Evolutionary conservation across 2,113 vertebrate species (phyloP).

Genomic region (Balaenoptera acutorostrata): DNA sequence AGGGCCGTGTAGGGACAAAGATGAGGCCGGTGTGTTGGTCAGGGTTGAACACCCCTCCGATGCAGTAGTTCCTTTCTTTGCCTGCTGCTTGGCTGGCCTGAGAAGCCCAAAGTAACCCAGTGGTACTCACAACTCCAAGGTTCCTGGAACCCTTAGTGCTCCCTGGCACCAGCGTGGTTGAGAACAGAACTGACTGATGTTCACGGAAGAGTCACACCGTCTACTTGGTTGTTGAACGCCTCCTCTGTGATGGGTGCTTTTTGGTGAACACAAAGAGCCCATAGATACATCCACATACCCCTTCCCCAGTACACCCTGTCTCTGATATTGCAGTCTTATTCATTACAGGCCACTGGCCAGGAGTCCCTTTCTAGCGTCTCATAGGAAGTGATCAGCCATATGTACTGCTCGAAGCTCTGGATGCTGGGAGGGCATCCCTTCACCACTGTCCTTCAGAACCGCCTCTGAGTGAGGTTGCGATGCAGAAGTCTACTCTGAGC

Average conservation of each 20-base stretch:
- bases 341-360: no score
- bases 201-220: background rate
- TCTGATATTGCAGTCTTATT: background rate
- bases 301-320: background rate
- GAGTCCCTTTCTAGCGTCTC: background rate
- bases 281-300: background rate
- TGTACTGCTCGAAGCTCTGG: background rate
- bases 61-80: background rate
- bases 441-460: background rate
- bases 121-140: background rate
- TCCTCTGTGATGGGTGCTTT: background rate
- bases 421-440: fast-evolving
- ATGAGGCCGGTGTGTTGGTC: background rate
- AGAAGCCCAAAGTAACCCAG: background rate
- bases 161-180: background rate
- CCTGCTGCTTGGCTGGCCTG: background rate
- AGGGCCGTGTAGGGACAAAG: background rate
- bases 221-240: background rate
- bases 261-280: background rate
- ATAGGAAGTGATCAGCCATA: background rate
- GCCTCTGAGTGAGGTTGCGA: fast-evolving
- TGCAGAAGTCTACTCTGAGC: background rate
- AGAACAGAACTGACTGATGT: background rate
- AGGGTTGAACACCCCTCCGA: fast-evolving
- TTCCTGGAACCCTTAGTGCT: background rate